These are phyloP conservation scores for Gopherus flavomarginatus DNA, from an alignment of 2,113 vertebrate species.

Conservation along the genomic window DNA sequence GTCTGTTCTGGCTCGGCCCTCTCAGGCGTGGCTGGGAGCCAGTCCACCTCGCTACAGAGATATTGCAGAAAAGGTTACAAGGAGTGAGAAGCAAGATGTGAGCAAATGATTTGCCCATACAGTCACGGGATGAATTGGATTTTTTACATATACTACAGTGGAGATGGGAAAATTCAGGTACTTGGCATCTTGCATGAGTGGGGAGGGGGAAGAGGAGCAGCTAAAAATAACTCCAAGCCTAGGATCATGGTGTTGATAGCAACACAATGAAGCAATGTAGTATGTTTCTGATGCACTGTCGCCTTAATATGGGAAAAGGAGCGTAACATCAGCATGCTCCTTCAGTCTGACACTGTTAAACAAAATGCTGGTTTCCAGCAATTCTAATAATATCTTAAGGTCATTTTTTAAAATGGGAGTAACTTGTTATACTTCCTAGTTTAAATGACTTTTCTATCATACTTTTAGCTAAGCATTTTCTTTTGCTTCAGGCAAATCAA, in stretches of 20 bases:
- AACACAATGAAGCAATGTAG: neutral
- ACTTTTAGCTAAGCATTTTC: slow-evolving; percentile 64
- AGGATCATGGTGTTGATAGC: neutral
- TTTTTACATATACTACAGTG: neutral
- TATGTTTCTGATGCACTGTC: neutral
- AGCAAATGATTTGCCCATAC: neutral
- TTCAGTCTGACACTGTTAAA: slow-evolving; percentile 7
- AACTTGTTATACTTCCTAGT: slow-evolving; percentile 13
- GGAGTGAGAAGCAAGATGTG: neutral
- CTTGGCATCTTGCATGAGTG: neutral
- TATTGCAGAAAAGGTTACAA: neutral
- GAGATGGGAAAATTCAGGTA: neutral
- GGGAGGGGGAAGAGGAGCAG: neutral
- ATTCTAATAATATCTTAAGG: slow-evolving; percentile 46
- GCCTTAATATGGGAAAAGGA: neutral
- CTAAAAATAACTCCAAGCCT: neutral
- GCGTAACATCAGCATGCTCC: neutral
- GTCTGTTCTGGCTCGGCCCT: too few species aligned
- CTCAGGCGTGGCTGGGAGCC: too few species aligned
- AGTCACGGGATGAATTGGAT: neutral
- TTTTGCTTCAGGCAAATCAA: slow-evolving; percentile 72
- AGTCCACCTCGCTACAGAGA: too few species aligned
- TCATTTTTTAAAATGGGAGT: slow-evolving; percentile 22
- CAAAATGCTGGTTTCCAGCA: slow-evolving; percentile 40
- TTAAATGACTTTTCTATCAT: slow-evolving; percentile 56